phyloP scores from a whole-genome alignment of 2,113 vertebrate species.

The Rhinopomastus cyanomelas region DNA sequence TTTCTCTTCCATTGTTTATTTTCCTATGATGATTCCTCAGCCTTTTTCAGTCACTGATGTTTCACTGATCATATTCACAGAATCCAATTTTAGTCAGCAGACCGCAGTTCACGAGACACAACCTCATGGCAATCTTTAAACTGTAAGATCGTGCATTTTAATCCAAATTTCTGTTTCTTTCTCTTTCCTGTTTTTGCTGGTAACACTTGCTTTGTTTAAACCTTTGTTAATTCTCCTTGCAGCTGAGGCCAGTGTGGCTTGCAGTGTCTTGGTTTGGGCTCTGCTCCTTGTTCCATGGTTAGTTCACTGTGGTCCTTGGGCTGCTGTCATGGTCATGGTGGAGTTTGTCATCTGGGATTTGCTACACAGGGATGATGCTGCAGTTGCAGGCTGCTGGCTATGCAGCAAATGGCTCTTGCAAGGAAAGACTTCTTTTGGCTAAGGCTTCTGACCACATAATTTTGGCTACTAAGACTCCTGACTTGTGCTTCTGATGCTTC shows the following conservation, averaged over 20 bases:
- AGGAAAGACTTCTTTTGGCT: not conserved
- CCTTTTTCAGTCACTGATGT: not conserved
- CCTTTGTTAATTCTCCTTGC: not conserved
- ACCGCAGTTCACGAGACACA: not conserved
- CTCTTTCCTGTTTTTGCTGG: not conserved
- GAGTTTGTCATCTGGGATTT: not conserved
- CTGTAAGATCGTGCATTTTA: not conserved
- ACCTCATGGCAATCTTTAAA: not conserved
- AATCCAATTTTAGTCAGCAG: not conserved
- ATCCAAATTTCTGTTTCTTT: too few relatives aligned
- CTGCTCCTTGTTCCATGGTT: rapidly evolving
- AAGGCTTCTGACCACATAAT: not conserved
- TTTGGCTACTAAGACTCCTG: not conserved
- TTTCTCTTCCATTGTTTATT: not conserved
- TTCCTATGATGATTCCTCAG: not conserved
- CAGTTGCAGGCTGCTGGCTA: rapidly evolving
- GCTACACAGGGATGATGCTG: not conserved
- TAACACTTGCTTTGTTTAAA: not conserved
- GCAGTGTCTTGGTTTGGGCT: not conserved
- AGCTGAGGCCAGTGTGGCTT: not conserved
- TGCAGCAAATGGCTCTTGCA: rapidly evolving
- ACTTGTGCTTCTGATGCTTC: not conserved
- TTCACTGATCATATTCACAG: not conserved
- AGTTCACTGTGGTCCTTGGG: not conserved
- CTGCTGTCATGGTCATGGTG: not conserved